Conservation (phyloP, 2,113 vertebrate genomes). For the Peromyscus polionotus region DNA sequence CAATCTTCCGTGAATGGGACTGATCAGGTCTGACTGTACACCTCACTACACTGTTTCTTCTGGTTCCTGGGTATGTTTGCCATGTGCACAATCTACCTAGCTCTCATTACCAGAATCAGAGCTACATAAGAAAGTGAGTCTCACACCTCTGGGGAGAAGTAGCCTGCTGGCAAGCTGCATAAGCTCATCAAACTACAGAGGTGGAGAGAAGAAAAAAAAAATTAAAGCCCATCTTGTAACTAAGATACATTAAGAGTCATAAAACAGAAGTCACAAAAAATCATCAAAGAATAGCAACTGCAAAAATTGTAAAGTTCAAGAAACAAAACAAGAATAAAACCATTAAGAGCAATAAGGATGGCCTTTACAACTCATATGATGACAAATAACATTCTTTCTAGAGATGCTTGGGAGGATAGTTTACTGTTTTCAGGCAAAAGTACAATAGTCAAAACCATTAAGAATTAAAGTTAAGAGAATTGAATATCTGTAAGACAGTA, state of each 20-base stretch:
- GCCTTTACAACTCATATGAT: background rate
- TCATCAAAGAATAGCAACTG: background rate
- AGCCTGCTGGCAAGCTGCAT: background rate
- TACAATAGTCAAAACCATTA: background rate
- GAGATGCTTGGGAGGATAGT: background rate
- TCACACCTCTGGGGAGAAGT: background rate
- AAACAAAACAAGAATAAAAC: background rate
- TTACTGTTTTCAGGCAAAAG: background rate
- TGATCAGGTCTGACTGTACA: no score
- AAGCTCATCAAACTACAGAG: background rate
- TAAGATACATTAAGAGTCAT: background rate
- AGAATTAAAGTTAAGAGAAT: background rate
- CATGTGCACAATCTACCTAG: background rate
- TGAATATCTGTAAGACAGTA: background rate
- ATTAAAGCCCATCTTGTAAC: no score
- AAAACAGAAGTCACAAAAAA: background rate
- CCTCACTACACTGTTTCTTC: background rate
- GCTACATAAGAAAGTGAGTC: background rate
- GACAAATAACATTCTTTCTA: background rate
- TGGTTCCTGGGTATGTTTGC: background rate
- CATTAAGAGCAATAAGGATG: background rate
- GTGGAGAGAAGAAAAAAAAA: no score
- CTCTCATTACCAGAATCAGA: background rate
- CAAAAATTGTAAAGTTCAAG: background rate
- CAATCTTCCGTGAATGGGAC: background rate